Percentiles rank a stretch among this genome's conserved stretches.
Evolutionary conservation across 37 sponge, comb jelly and placozoan genomes (phyloP).

Genomic region (Axinella damicornis): DNA sequence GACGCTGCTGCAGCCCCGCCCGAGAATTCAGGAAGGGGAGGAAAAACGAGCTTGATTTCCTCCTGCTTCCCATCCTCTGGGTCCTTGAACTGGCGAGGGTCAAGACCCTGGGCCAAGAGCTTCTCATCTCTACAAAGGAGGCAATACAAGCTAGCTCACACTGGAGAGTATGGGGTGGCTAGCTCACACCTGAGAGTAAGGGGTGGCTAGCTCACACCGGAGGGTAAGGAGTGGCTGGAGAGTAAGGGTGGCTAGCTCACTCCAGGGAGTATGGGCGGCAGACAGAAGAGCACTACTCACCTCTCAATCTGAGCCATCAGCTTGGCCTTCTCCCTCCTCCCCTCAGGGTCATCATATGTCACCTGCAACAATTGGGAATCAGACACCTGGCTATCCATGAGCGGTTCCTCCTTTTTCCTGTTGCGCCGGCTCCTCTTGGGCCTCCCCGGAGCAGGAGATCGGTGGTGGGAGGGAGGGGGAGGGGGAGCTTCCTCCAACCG

Average conservation of each 20-base stretch:
- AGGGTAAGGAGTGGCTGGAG: no score
- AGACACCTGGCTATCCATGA: conserved; percentile 44
- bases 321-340: conserved; percentile 66
- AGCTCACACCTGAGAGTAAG: no score
- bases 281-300: background rate
- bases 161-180: no score
- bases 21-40: background rate
- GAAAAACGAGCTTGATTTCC: conserved; percentile 4
- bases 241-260: no score
- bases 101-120: conserved; percentile 27
- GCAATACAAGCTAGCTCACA: background rate
- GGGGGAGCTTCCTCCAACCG: background rate
- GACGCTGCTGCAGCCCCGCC: no score
- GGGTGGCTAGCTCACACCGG: no score
- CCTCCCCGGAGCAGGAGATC: background rate
- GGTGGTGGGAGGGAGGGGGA: background rate
- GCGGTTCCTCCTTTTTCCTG: conserved; percentile 2
- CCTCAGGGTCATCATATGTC: conserved; percentile 81
- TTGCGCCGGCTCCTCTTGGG: conserved; percentile 7
- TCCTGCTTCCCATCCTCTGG: background rate
- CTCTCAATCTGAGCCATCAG: conserved; percentile 68
- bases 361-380: conserved; percentile 71
- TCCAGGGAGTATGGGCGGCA: no score
- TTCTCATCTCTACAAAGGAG: conserved; percentile 13
- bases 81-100: background rate